These are phyloP conservation scores for Nezara viridula DNA, from an alignment of 2,888 invertebrate species.

Conservation along the genomic window DNA sequence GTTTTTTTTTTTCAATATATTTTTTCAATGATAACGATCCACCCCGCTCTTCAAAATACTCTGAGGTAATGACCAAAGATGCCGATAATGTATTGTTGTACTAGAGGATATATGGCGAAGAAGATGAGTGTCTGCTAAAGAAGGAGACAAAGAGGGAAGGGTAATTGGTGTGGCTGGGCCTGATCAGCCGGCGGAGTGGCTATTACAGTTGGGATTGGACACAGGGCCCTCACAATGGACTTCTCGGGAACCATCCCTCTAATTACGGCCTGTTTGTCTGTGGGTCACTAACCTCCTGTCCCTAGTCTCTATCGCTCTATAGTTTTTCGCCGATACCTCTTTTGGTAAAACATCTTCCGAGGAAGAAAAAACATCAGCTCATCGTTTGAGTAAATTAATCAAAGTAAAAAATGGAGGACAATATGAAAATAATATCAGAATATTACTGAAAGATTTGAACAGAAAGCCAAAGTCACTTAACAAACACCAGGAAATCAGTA, in stretches of 20 bases:
- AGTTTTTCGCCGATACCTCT: background rate
- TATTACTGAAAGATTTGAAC: no score
- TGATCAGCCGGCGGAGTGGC: constrained; percentile 17
- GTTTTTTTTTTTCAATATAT: no score
- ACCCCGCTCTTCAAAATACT: background rate
- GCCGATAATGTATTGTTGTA: background rate
- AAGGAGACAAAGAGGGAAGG: constrained; percentile 29
- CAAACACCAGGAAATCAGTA: no score
- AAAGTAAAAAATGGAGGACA: no score
- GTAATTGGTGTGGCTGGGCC: constrained; percentile 32
- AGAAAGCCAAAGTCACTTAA: no score
- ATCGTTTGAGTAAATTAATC: no score
- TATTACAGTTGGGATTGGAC: constrained; percentile 43
- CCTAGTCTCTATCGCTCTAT: background rate
- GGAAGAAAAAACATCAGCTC: no score
- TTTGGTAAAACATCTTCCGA: background rate
- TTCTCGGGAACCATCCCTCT: constrained; percentile 18
- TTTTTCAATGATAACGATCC: background rate
- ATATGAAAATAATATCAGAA: no score
- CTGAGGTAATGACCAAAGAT: background rate
- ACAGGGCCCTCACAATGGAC: constrained; percentile 16
- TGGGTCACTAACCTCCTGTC: constrained; percentile 32
- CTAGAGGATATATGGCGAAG: constrained; percentile 7
- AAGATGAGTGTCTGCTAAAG: background rate
- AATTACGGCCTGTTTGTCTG: constrained; percentile 38